Evolutionary conservation across 2,888 invertebrate genomes (phyloP).

Genomic region (Andrena bucephala): DNA sequence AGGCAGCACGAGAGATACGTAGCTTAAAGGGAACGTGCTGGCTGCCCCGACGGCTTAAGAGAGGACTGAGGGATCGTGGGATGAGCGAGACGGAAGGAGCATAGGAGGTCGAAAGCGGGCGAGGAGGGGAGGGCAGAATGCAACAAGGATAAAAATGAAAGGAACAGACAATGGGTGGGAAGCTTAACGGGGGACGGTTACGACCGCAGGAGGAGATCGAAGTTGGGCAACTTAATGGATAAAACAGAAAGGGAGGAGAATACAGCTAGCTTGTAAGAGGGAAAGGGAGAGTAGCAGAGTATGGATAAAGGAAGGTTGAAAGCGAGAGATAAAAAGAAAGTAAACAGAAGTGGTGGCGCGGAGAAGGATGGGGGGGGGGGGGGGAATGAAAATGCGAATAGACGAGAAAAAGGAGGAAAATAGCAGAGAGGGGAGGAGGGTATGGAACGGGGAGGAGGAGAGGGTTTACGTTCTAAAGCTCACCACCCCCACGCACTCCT

Average conservation of each 20-base stretch:
- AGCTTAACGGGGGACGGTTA: background rate
- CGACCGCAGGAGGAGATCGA: background rate
- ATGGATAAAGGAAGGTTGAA: constrained; percentile 5
- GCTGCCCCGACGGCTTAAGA: background rate
- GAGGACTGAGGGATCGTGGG: background rate
- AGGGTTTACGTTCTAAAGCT: constrained; percentile 60
- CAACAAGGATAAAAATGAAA: constrained; percentile 10
- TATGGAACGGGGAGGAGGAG: constrained; percentile 21
- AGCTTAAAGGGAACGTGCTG: constrained; percentile 33
- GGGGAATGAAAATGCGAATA: constrained; percentile 25
- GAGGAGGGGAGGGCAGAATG: constrained; percentile 7
- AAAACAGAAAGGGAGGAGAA: background rate
- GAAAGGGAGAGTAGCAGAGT: constrained; percentile 6
- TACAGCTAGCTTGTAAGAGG: background rate
- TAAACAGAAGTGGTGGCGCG: background rate
- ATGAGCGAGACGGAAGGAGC: constrained; percentile 1
- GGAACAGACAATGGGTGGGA: background rate
- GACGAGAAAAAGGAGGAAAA: constrained; percentile 12
- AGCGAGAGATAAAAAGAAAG: constrained; percentile 15
- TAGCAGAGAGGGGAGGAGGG: background rate
- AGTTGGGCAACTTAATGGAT: background rate
- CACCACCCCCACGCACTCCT: constrained; percentile 48
- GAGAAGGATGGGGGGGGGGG: background rate
- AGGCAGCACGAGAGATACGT: constrained; percentile 13
- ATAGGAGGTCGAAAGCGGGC: background rate